Conservation (phyloP, 2,113 vertebrate genomes). For the Neogale vison region DNA sequence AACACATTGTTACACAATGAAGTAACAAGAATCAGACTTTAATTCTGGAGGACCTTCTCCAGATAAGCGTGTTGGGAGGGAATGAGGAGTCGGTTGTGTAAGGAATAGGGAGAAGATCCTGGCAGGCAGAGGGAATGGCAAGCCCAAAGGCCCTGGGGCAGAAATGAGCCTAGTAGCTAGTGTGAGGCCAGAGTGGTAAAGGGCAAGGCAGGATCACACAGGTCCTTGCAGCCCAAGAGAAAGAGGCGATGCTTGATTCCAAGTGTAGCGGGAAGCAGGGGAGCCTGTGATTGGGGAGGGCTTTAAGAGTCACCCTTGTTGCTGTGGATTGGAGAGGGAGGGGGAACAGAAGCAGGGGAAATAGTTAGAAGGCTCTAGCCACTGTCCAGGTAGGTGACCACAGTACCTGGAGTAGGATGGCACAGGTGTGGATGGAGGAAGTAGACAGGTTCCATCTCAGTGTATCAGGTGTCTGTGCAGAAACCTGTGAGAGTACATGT, state of each 20-base stretch:
- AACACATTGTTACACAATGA: neutral
- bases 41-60: neutral
- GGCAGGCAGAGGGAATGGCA: neutral
- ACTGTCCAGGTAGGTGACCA: fast-evolving
- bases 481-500: neutral
- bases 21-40: neutral
- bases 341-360: neutral
- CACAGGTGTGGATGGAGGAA: neutral
- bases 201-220: neutral
- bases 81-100: neutral
- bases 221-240: neutral
- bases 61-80: neutral
- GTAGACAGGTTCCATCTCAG: neutral
- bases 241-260: neutral
- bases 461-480: neutral
- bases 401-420: fast-evolving
- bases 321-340: neutral
- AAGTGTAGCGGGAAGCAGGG: neutral
- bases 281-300: neutral
- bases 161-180: neutral
- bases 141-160: neutral
- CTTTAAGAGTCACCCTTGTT: neutral
- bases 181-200: neutral
- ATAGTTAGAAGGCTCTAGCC: neutral
- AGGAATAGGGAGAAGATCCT: neutral